phyloP scores from a whole-genome alignment of 2,888 invertebrate species.

The Ecdyonurus torrentis region DNA sequence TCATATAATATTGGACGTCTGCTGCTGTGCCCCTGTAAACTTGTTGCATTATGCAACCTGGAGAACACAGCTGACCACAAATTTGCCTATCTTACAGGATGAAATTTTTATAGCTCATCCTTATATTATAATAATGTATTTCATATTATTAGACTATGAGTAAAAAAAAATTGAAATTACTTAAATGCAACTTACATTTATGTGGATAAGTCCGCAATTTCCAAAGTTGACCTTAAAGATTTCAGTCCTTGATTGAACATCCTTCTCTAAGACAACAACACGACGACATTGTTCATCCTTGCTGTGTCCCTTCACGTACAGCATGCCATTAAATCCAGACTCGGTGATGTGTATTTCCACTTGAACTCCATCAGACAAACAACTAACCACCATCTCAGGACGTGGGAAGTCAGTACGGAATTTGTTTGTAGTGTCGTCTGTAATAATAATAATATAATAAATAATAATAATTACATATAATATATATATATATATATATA shows the following conservation, averaged over 20 bases:
- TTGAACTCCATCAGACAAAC: slow-evolving; percentile 80
- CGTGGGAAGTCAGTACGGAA: slow-evolving; percentile 66
- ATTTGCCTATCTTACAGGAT: too few relatives aligned
- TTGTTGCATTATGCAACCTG: too few relatives aligned
- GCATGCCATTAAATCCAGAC: slow-evolving; percentile 70
- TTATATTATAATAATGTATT: not conserved
- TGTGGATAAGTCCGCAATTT: slow-evolving; percentile 78
- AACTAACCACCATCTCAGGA: slow-evolving; percentile 75
- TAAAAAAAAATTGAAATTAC: not conserved
- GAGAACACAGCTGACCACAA: too few relatives aligned
- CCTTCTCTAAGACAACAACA: slow-evolving; percentile 57
- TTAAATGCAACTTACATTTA: slow-evolving; percentile 46
- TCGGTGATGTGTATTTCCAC: slow-evolving; percentile 60
- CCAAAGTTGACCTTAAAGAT: slow-evolving; percentile 82
- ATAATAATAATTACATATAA: not conserved
- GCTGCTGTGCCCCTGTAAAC: too few relatives aligned
- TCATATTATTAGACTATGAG: too few relatives aligned
- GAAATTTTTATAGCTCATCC: too few relatives aligned
- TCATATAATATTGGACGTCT: too few relatives aligned
- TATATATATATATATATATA: too few relatives aligned
- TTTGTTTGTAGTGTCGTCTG: slow-evolving; percentile 28
- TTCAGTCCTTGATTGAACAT: slow-evolving; percentile 46
- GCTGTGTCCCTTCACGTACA: slow-evolving; percentile 89
- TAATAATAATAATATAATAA: slow-evolving; percentile 12
- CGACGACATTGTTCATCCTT: slow-evolving; percentile 80